Base-by-base conservation (phyloP, 2,113 vertebrate species). In the Mesoclemmys tuberculata region DNA sequence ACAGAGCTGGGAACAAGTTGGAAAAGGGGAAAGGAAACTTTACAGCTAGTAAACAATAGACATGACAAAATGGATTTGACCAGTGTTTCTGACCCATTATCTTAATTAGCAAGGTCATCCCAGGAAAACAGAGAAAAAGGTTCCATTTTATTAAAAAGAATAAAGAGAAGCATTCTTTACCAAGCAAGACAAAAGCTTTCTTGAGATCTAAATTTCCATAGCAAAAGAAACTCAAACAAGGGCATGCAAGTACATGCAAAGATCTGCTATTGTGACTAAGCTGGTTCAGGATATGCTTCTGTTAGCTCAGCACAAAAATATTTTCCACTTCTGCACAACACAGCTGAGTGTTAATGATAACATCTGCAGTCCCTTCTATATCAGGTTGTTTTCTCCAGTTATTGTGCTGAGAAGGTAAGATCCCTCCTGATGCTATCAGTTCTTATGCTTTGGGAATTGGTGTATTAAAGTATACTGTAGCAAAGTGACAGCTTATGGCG, bases 221-320 rank as follows among this genome's bases (percentile, higher is more conserved):
- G 27, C 1, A 0, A 96, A 77, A 46, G 88, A 79, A 88, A 83
- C 64, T 51, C 54, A 31, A 90, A 29, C 87, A 96, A 94, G 83
- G 90, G 54, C 80, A 87, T 48, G 5, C 87, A 96, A 94, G 83
- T 92, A 61, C 80, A 87, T 51, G 5, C 80, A 95, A 94, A 8
- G 56, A 95, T 77, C 84, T 88, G 88, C 96, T 92, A 94, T 96
- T 95, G 90, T 97, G 93, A 97, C 95, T 94, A 96, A 94, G 79
- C 92, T 93, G 95, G 94, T 90, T 94, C 96, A 96, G 95, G 97
- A 97, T 96, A 91, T 80, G 94, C 88, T 91, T 95, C 85, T 22
- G 49, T 84, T 92, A 96, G 92, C 89, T 96, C 95, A 93, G 85
- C 55, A 29, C 51, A 89, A 55, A 89, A 95, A 52, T 95, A 91